Percentiles rank a stretch among this genome's conserved stretches.
These are phyloP conservation scores for Halocaridina rubra DNA, from an alignment of 2,888 invertebrate species.

Conservation along the genomic window DNA sequence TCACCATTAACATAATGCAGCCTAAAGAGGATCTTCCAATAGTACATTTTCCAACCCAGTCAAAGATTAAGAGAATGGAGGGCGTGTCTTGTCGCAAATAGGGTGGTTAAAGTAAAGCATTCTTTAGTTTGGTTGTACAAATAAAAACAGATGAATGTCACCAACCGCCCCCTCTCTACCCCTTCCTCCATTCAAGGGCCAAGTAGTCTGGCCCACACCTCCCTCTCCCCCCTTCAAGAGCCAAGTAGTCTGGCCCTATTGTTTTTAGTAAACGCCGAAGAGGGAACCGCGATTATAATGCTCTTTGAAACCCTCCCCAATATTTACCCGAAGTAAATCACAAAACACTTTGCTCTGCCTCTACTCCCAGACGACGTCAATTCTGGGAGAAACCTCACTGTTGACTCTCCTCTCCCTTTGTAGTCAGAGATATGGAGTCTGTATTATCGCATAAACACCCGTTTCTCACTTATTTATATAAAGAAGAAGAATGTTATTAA, in stretches of 20 bases:
- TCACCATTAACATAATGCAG: no score
- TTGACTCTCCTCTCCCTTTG: constrained; percentile 40
- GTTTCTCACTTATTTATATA: not conserved
- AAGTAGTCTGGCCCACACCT: no score
- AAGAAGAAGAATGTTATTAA: not conserved
- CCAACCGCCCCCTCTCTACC: no score
- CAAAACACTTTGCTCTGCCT: constrained; percentile 52
- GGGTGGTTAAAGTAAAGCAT: not conserved
- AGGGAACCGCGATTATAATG: constrained; percentile 33
- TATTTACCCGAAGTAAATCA: constrained; percentile 53
- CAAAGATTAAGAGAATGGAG: no score
- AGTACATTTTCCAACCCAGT: no score
- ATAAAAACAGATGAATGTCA: not conserved
- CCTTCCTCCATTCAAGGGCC: no score
- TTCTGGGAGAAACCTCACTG: constrained; percentile 53
- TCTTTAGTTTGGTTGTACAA: not conserved
- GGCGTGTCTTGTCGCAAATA: no score
- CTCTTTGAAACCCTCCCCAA: constrained; percentile 48
- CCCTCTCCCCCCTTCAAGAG: not conserved
- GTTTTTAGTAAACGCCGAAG: constrained; percentile 14
- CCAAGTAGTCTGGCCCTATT: not conserved
- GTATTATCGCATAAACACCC: constrained; percentile 30
- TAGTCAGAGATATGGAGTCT: constrained; percentile 11
- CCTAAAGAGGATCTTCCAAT: no score
- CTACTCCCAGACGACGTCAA: constrained; percentile 49